Percentiles rank a stretch among this genome's conserved stretches.
phyloP scores from a whole-genome alignment of 2,797 vertebrate species.

The Etheostoma nigrum region DNA sequence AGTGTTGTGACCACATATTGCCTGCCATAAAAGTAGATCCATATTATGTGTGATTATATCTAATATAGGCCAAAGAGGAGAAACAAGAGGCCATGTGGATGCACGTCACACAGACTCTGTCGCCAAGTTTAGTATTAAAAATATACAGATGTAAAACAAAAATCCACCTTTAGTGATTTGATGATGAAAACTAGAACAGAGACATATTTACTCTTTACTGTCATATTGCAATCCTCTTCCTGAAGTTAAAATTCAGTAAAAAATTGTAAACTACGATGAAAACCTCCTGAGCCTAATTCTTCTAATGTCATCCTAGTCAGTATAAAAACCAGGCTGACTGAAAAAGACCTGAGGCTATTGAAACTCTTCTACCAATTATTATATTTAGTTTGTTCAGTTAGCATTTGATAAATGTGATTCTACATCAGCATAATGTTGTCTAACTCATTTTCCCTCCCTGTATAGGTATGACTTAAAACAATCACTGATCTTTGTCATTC shows the following conservation, averaged over 20 bases:
- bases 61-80: constrained; percentile 72
- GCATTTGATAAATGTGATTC: neutral
- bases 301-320: neutral
- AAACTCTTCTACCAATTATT: neutral
- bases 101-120: constrained; percentile 23
- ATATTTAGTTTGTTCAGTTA: constrained; percentile 12
- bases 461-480: neutral
- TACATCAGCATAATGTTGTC: neutral
- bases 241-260: neutral
- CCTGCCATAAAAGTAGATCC: constrained; percentile 77
- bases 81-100: constrained; percentile 30
- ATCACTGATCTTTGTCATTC: neutral
- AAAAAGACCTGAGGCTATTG: neutral
- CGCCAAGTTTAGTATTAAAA: constrained; percentile 15
- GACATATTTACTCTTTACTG: neutral
- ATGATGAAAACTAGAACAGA: constrained; percentile 12
- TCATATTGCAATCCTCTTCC: neutral
- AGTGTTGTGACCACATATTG: constrained; percentile 83
- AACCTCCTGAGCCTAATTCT: neutral
- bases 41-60: constrained; percentile 78
- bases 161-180: constrained; percentile 15
- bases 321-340: neutral
- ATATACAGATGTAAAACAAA: constrained; percentile 17
- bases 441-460: neutral
- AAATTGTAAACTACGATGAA: neutral